Conservation (phyloP, 2,113 vertebrate species). For the Euleptes europaea region DNA sequence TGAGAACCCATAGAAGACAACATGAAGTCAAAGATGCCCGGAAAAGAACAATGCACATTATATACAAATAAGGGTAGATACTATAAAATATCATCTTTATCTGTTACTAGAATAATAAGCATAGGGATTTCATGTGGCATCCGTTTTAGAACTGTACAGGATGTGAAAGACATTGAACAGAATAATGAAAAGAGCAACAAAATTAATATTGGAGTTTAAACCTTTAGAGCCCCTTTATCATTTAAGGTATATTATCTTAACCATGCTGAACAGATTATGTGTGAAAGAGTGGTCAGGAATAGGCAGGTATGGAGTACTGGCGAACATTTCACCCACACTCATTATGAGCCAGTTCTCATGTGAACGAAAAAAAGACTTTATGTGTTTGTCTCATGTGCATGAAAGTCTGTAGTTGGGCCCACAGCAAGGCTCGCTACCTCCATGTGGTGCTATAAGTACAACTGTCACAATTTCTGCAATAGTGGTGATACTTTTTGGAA, state of each 20-base stretch:
- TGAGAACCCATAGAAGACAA: not conserved
- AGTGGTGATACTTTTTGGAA: not conserved
- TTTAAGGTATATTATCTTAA: not conserved
- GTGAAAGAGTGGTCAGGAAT: not conserved
- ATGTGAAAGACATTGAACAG: not conserved
- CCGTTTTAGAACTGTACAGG: not conserved
- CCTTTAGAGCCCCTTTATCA: not conserved
- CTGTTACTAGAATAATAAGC: too few relatives aligned
- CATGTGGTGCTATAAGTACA: not conserved
- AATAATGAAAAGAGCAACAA: not conserved
- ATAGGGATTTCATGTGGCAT: not conserved
- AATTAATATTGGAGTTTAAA: not conserved
- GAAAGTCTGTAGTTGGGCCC: not conserved
- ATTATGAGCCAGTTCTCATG: not conserved
- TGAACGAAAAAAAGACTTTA: not conserved
- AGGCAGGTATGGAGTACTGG: not conserved
- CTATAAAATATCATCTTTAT: too few relatives aligned
- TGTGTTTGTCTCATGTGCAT: not conserved
- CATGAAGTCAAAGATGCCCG: not conserved
- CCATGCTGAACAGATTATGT: not conserved
- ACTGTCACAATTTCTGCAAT: not conserved
- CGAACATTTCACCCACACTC: not conserved
- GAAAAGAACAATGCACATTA: not conserved
- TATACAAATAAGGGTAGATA: not conserved
- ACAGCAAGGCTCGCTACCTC: not conserved